A percentile compares a stretch with the other conserved stretches of the same genome.
These are phyloP conservation scores for Calameuta pallipes DNA, from an alignment of 2,888 invertebrate species.

Conservation along the genomic window DNA sequence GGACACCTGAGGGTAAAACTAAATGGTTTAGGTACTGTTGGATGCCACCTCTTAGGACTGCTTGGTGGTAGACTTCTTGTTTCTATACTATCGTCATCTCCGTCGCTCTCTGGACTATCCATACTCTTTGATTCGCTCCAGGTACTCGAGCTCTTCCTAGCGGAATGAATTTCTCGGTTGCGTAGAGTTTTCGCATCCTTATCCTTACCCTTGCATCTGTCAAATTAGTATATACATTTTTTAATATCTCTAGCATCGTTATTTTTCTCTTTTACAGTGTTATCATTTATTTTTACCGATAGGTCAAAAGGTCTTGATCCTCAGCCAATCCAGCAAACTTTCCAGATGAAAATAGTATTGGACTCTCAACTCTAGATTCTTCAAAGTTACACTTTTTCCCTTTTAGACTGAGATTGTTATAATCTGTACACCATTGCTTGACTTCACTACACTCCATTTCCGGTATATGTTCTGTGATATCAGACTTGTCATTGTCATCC, in stretches of 20 bases:
- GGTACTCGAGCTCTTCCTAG: conserved; percentile 45
- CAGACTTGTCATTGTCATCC: conserved; percentile 36
- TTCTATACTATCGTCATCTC: conserved; percentile 58
- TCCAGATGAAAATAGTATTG: conserved; percentile 46
- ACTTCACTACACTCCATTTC: conserved; percentile 15
- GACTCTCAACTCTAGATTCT: conserved; percentile 51
- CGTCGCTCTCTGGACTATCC: conserved; percentile 49
- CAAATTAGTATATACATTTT: background rate
- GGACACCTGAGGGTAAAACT: conserved; percentile 76
- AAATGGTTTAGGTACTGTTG: conserved; percentile 76
- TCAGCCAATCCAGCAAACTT: conserved; percentile 55
- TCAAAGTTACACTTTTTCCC: conserved; percentile 59
- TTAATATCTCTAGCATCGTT: background rate
- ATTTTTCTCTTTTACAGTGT: background rate
- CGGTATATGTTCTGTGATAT: conserved; percentile 10
- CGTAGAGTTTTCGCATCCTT: conserved; percentile 50
- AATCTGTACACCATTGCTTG: conserved; percentile 32
- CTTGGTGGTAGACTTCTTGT: conserved; percentile 57
- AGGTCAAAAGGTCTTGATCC: conserved; percentile 56
- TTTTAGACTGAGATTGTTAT: conserved; percentile 46
- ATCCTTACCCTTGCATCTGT: conserved; percentile 47
- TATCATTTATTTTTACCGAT: conserved; percentile 41
- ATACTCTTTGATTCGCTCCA: conserved; percentile 54
- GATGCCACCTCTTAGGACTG: conserved; percentile 58
- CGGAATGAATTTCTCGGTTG: conserved; percentile 52